Conservation (phyloP, 2,888 invertebrate genomes). For the Tubulanus polymorphus region DNA sequence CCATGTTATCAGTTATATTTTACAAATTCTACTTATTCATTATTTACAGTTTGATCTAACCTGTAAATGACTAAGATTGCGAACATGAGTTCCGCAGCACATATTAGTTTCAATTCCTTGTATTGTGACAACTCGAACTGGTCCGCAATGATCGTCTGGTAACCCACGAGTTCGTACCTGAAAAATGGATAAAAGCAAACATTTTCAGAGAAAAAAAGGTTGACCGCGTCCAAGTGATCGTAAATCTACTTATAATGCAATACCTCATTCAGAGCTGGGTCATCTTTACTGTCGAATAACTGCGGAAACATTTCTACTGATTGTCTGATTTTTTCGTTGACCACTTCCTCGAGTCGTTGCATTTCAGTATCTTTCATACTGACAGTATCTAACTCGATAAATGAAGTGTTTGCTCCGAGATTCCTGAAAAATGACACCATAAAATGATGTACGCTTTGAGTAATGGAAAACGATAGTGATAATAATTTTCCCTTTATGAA, state of each 20-base stretch:
- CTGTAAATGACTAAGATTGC: slow-evolving; percentile 63
- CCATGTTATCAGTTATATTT: too few species aligned
- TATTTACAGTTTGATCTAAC: slow-evolving; percentile 31
- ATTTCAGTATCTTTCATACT: slow-evolving; percentile 43
- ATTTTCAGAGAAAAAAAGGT: slow-evolving; percentile 4
- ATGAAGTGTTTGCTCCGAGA: slow-evolving; percentile 70
- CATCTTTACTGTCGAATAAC: slow-evolving; percentile 60
- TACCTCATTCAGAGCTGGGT: slow-evolving; percentile 59
- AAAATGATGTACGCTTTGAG: too few species aligned
- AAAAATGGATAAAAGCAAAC: too few species aligned
- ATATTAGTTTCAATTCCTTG: slow-evolving; percentile 73
- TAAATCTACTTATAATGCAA: background rate
- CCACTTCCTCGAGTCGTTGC: slow-evolving; percentile 59
- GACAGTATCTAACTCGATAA: slow-evolving; percentile 64
- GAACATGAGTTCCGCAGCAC: slow-evolving; percentile 86
- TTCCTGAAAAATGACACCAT: slow-evolving; percentile 63
- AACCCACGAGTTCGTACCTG: slow-evolving; percentile 69
- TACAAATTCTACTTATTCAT: background rate
- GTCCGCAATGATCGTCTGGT: slow-evolving; percentile 74
- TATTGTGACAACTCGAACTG: slow-evolving; percentile 73
- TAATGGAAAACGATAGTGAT: too few species aligned
- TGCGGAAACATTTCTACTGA: slow-evolving; percentile 64
- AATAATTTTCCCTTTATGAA: too few species aligned
- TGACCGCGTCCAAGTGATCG: background rate
- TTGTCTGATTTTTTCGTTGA: slow-evolving; percentile 67